These are phyloP conservation scores for Chanos chanos DNA, from an alignment of 2,797 vertebrate genomes.

Conservation along the genomic window DNA sequence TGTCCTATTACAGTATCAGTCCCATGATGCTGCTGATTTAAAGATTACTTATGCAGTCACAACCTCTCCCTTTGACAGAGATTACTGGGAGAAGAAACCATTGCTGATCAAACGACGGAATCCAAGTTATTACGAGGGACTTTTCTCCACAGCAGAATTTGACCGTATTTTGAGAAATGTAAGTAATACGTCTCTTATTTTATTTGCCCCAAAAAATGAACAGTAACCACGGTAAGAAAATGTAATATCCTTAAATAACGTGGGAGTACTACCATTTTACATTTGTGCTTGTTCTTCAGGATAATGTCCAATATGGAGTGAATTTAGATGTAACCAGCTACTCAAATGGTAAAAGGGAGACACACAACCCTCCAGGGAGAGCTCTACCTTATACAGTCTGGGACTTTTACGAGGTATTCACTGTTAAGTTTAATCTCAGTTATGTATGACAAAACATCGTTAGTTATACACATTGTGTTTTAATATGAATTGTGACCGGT, in stretches of 20 bases:
- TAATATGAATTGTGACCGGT: too few species aligned
- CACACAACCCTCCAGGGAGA: slow-evolving; percentile 85
- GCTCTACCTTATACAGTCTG: slow-evolving; percentile 86
- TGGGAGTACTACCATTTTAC: too few species aligned
- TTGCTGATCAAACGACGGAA: slow-evolving; percentile 79
- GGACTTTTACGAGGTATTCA: slow-evolving; percentile 84
- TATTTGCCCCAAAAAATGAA: too few species aligned
- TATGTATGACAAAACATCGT: neutral
- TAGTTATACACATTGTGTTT: too few species aligned
- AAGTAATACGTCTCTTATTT: slow-evolving; percentile 15
- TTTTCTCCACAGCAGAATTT: slow-evolving; percentile 89
- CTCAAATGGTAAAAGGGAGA: slow-evolving; percentile 80
- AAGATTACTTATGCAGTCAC: too few species aligned
- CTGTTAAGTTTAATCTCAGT: neutral
- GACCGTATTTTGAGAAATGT: slow-evolving; percentile 82
- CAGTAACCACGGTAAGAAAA: too few species aligned
- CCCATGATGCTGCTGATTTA: too few species aligned
- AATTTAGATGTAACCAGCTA: slow-evolving; percentile 97
- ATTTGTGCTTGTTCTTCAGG: slow-evolving; percentile 53
- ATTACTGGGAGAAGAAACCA: slow-evolving; percentile 88
- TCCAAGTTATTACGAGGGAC: slow-evolving; percentile 79
- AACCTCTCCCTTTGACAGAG: slow-evolving; percentile 51
- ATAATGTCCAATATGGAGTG: slow-evolving; percentile 83
- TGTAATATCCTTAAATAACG: too few species aligned
- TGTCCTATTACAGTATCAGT: too few species aligned